Evolutionary conservation across 92 coral and sea anemone genomes (phyloP), one percentile per base, ranked within the genome.

Genomic region (Epizoanthus fatuus): DNA sequence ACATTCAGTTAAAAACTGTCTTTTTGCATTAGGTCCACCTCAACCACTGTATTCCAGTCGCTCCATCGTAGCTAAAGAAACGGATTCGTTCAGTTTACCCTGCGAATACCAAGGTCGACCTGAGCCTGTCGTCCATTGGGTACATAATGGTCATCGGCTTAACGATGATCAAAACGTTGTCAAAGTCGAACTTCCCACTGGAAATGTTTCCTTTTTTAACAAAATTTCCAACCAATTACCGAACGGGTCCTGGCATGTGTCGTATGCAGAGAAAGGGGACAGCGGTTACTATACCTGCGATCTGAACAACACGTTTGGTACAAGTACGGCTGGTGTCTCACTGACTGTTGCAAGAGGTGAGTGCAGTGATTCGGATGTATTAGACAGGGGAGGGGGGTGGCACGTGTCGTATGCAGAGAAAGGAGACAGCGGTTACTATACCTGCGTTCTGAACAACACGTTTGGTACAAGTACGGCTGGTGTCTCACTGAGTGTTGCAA

Each of bases 91-190:
- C 54, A 75, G 5, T 57, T 58, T 75, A 53, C 69, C 81, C 4
- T 75, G 81, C 22, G 81, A 75, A 4, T 57, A 75, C 68, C 67
- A 11, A 17, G 81, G 81, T 40, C 81, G 69, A 57, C 81, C 81
- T 56, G 81, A 75, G 81, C 81, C 81, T 53, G 60, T 38, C 35
- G 52, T 75, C 19, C 56, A 55, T 13, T 75, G 81, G 81, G 53
- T 75, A 25, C 81, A 53, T 5, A 75, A 75, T 35, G 67, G 68
- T 38, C 65, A 75, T 68, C 56, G 54, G 68, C 81, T 75, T 38
- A 54, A 17, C 5, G 55, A 17, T 35, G 16, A 42, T n/a, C 17
- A 75, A 40, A 5, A 4, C 4, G n/a, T 37, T 4, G 20, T 39
- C 8, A 42, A 58, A 13, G 17, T 32, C 35, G 11, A 49, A 75